Conservation (phyloP, 1,140 invertebrate genomes). For the Neodiprion fabricii region DNA sequence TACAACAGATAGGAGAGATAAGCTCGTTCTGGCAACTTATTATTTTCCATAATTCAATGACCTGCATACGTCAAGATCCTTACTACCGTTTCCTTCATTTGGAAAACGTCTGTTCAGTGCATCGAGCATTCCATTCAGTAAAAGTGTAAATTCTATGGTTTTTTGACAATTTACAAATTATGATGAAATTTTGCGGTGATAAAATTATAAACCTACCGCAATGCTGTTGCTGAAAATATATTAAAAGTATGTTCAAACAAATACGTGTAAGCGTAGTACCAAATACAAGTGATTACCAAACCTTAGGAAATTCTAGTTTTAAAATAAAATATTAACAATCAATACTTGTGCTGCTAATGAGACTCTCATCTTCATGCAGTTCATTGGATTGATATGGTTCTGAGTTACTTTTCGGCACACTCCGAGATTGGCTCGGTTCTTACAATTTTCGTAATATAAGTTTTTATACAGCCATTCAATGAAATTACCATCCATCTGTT, state of each 20-base stretch:
- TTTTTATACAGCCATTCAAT: background rate
- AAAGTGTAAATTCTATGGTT: background rate
- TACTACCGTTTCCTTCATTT: background rate
- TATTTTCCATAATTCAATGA: background rate
- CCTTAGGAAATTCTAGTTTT: background rate
- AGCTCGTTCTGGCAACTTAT: background rate
- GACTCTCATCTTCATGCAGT: constrained; percentile 5
- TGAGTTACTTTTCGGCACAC: background rate
- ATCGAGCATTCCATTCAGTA: background rate
- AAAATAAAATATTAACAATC: background rate
- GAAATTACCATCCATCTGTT: background rate
- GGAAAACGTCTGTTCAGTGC: background rate
- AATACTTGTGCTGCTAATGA: constrained; percentile 8
- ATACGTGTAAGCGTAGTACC: background rate
- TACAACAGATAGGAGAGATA: background rate
- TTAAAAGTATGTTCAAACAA: background rate
- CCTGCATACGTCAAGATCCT: background rate
- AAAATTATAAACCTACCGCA: background rate
- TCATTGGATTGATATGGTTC: background rate
- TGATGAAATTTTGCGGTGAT: background rate
- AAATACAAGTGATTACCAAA: background rate
- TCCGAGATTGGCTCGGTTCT: background rate
- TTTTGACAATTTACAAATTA: background rate
- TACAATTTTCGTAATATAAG: background rate
- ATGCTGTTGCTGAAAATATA: background rate